A percentile compares a stretch with the other conserved stretches of the same genome.
phyloP scores from a whole-genome alignment of 2,888 invertebrate species.

The Meghimatium bilineatum region DNA sequence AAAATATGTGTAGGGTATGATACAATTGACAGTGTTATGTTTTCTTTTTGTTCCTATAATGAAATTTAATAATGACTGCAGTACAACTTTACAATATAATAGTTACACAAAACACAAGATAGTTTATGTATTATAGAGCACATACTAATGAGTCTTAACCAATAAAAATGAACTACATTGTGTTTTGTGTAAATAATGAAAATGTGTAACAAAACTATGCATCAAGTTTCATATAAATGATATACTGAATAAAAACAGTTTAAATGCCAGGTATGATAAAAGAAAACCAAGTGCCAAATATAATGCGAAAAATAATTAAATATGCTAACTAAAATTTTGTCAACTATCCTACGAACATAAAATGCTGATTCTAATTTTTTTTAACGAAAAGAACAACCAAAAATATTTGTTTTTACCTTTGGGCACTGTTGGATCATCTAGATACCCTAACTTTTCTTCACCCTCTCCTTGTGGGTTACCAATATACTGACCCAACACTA shows the following conservation, averaged over 20 bases:
- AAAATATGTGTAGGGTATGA: background rate
- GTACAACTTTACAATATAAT: no score
- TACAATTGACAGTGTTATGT: no score
- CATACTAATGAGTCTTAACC: no score
- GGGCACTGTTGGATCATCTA: slow-evolving; percentile 96
- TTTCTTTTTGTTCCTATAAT: no score
- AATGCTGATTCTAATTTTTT: background rate
- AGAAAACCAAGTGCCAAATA: background rate
- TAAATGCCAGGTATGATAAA: background rate
- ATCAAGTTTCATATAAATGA: background rate
- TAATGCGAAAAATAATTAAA: background rate
- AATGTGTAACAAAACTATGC: no score
- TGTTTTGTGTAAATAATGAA: no score
- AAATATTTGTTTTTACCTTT: slow-evolving; percentile 76
- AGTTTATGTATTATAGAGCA: no score
- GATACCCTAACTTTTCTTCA: slow-evolving; percentile 89
- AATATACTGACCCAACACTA: slow-evolving; percentile 96
- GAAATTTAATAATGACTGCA: no score
- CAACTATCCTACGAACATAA: background rate
- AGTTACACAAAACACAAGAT: no score
- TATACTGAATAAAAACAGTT: background rate
- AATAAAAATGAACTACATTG: no score
- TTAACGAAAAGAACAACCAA: background rate
- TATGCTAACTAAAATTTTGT: background rate
- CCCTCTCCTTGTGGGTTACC: slow-evolving; percentile 86